Evolutionary conservation across 2,113 vertebrate genomes (phyloP).

Genomic region (Corythoichthys intestinalis): DNA sequence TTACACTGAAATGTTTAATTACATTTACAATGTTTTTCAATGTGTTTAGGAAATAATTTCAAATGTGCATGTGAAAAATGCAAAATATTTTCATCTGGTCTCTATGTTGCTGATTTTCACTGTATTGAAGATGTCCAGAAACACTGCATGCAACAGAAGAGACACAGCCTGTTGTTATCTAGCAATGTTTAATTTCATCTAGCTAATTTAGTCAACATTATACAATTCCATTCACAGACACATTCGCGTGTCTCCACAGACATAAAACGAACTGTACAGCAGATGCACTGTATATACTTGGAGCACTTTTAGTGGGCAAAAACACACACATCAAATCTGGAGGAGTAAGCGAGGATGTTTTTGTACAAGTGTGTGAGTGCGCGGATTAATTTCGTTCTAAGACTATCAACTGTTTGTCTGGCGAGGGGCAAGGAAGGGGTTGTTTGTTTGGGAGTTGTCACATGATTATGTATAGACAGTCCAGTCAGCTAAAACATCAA

Average conservation of each 20-base stretch:
- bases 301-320: constrained; percentile 59
- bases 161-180: constrained; percentile 55
- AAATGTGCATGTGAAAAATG: no score
- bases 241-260: constrained; percentile 74
- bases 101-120: no score
- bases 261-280: constrained; percentile 77
- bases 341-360: constrained; percentile 58
- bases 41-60: no score
- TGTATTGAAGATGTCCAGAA: no score
- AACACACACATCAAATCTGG: constrained; percentile 58
- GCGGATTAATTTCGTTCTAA: constrained; percentile 4
- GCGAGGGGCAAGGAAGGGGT: background rate
- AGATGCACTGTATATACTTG: constrained; percentile 61
- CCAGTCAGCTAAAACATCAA: constrained; percentile 71
- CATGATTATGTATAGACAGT: constrained; percentile 69
- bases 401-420: constrained; percentile 15
- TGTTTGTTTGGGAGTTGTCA: constrained; percentile 25
- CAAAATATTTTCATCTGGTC: no score
- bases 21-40: no score
- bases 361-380: constrained; percentile 31
- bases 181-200: constrained; percentile 76
- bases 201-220: constrained; percentile 76
- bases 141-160: constrained; percentile 24
- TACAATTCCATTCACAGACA: constrained; percentile 79
- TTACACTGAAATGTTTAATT: no score